Conservation (phyloP, 2,113 vertebrate species). For the Pelmatolapia mariae region DNA sequence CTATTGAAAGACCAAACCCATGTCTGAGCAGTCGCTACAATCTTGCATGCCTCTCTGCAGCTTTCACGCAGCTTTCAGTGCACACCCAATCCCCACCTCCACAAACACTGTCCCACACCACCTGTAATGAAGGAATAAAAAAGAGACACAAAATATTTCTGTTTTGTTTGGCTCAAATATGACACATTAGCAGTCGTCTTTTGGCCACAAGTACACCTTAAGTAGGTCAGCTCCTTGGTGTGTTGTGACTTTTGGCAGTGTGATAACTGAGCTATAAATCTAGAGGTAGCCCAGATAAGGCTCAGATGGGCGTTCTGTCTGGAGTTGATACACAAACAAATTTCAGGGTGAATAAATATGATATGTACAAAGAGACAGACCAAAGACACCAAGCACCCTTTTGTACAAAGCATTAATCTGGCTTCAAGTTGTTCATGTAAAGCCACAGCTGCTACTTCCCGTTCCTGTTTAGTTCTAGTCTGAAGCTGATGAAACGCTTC, state of each 20-base stretch:
- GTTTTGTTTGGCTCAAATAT: neutral
- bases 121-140: neutral
- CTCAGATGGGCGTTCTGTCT: neutral
- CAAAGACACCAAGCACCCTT: neutral
- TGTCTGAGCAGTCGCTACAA: neutral
- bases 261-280: neutral
- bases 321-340: neutral
- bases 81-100: neutral
- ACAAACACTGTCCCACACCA: neutral
- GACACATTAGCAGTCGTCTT: accelerated
- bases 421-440: neutral
- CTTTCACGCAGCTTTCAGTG: neutral
- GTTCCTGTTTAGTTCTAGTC: neutral
- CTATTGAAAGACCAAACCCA: neutral
- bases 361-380: neutral
- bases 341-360: neutral
- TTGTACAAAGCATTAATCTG: accelerated
- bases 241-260: neutral
- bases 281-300: neutral
- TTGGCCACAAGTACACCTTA: neutral
- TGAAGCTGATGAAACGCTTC: neutral
- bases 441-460: neutral
- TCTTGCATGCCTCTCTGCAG: neutral
- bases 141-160: neutral
- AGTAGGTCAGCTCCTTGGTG: accelerated